Conservation (phyloP, 2,113 vertebrate species). For the Trichechus manatus region DNA sequence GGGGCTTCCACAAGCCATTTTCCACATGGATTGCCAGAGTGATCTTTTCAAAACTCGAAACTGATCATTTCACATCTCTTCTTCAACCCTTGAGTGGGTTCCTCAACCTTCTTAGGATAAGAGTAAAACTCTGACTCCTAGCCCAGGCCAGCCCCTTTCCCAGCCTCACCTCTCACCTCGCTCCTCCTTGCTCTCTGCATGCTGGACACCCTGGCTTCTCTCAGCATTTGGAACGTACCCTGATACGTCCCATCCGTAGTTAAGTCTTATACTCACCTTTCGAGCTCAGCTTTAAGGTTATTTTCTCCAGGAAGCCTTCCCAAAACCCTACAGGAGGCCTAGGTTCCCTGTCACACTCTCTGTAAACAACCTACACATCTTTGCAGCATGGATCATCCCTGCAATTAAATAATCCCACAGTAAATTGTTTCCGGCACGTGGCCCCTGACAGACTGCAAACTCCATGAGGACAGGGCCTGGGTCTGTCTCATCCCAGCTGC, state of each 20-base stretch:
- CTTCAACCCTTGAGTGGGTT: neutral
- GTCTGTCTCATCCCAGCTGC: neutral
- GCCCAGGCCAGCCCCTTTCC: no score
- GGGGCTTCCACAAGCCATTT: neutral
- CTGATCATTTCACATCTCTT: neutral
- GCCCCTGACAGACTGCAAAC: neutral
- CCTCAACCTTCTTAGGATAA: neutral
- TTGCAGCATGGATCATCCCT: neutral
- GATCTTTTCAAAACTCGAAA: neutral
- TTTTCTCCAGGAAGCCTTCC: neutral
- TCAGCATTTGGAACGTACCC: fast-evolving
- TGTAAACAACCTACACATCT: neutral
- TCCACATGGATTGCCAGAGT: neutral
- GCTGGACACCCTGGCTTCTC: neutral
- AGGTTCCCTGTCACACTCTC: neutral
- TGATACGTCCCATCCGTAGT: neutral
- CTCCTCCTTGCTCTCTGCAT: neutral
- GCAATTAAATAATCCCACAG: neutral
- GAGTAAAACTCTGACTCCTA: neutral
- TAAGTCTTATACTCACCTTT: neutral
- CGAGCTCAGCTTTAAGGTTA: neutral
- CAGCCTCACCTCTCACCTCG: neutral
- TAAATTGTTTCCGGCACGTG: fast-evolving
- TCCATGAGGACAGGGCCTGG: neutral
- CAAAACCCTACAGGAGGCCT: neutral